Evolutionary conservation across 1,140 invertebrate genomes (phyloP), one percentile per base, ranked within the genome.

Genomic region (Dermatophagoides farinae): DNA sequence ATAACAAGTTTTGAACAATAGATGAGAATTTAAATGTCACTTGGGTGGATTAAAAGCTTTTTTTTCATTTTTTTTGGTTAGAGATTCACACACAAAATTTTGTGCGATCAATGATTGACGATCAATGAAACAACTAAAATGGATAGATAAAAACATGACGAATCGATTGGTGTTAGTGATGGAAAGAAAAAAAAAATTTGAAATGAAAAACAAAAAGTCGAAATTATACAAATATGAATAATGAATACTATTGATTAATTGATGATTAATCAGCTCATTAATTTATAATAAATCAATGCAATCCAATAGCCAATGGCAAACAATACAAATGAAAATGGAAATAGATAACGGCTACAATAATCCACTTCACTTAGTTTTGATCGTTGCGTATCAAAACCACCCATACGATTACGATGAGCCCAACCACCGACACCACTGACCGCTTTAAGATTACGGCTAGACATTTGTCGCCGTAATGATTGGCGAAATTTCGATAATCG

Each of bases 251-350:
- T 31, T 31, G 31, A 31, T 31, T 31, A 8, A 31, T 31, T 18
- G 41, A 41, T 14, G 14, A 14, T 43, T 18, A 10, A 43, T 43
- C 41, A 16, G 41, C 12, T 14, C 41, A 31, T 43, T 43, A 43
- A 11, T 43, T 43, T 43, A 12, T 20, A 50, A n/a, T 23, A 60
- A 43, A 50, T 38, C 25, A 60, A 41, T 38, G 39, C 37, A 52
- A 39, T 40, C 58, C 58, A 60, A 43, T 60, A 60, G 22, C 47
- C n/a, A 16, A 60, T 14, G 2, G 18, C 58, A 51, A 60, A 60
- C 8, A 60, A 22, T 18, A 60, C 58, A 60, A 60, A 60, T 11
- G 46, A 14, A 37, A 52, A 14, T n/a, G 58, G 58, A 50, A 60
- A 60, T 8, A 60, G 14, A 43, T 38, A 60, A 18, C 58, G 43